Percentiles rank a stretch among this genome's conserved stretches.
Conservation (phyloP, 92 coral and sea anemone species). For the Palythoa heliodiscus region DNA sequence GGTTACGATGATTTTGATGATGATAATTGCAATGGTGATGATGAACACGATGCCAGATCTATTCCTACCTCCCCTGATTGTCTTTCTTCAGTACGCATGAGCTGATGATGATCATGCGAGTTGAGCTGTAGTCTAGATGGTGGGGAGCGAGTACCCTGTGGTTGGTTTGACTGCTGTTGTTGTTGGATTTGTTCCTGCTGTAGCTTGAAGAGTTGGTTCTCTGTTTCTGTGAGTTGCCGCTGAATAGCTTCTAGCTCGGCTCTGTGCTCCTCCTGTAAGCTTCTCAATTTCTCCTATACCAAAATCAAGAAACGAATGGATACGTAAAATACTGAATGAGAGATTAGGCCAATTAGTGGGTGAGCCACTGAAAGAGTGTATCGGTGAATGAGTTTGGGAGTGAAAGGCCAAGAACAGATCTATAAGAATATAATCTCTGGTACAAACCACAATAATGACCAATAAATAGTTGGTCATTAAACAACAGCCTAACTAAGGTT, state of each 20-base stretch:
- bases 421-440: no score
- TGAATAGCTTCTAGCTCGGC: conserved; percentile 70
- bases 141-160: conserved; percentile 59
- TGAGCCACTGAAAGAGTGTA: not conserved
- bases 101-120: conserved; percentile 63
- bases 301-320: not conserved
- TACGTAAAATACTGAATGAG: not conserved
- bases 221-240: conserved; percentile 81
- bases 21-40: not conserved
- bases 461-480: no score
- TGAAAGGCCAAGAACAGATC: not conserved
- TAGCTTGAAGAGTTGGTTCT: conserved; percentile 60
- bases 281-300: conserved; percentile 77
- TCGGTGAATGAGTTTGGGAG: not conserved
- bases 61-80: conserved; percentile 91
- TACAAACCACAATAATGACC: no score
- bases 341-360: not conserved
- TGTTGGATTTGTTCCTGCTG: conserved; percentile 62
- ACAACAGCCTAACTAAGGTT: no score
- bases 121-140: conserved; percentile 56
- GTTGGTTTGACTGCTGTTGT: conserved; percentile 45
- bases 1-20: not conserved
- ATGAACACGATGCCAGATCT: no score
- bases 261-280: conserved; percentile 77
- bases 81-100: conserved; percentile 84